These are phyloP conservation scores for Amyelois transitella DNA, from an alignment of 1,140 invertebrate genomes.

Conservation along the genomic window DNA sequence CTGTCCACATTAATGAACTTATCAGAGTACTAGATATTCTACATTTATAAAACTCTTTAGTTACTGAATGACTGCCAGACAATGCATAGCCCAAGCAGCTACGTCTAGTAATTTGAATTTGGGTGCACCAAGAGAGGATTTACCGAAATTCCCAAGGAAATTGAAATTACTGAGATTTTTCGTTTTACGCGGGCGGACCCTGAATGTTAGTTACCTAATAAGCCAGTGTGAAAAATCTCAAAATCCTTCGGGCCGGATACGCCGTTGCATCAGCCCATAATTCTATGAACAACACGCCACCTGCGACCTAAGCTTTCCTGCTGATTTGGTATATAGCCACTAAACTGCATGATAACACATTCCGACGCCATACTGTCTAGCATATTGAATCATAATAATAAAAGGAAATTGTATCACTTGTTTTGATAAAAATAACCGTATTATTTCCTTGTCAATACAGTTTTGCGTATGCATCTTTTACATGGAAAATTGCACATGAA, in stretches of 20 bases:
- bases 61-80: too few relatives aligned
- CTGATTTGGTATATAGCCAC: constrained; percentile 15
- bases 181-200: too few relatives aligned
- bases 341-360: constrained; percentile 8
- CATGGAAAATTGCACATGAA: background rate
- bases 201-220: too few relatives aligned
- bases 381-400: background rate
- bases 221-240: too few relatives aligned
- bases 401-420: background rate
- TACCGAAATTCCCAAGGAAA: too few relatives aligned
- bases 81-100: too few relatives aligned
- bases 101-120: too few relatives aligned
- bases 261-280: constrained; percentile 27
- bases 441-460: background rate
- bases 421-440: background rate
- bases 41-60: too few relatives aligned
- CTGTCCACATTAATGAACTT: too few relatives aligned
- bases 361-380: constrained; percentile 16
- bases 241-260: constrained; percentile 15
- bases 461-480: background rate
- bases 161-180: too few relatives aligned
- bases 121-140: too few relatives aligned
- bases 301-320: constrained; percentile 53
- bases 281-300: constrained; percentile 39
- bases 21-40: too few relatives aligned